phyloP scores from a whole-genome alignment of 2,113 vertebrate genomes.

The Laterallus jamaicensis region DNA sequence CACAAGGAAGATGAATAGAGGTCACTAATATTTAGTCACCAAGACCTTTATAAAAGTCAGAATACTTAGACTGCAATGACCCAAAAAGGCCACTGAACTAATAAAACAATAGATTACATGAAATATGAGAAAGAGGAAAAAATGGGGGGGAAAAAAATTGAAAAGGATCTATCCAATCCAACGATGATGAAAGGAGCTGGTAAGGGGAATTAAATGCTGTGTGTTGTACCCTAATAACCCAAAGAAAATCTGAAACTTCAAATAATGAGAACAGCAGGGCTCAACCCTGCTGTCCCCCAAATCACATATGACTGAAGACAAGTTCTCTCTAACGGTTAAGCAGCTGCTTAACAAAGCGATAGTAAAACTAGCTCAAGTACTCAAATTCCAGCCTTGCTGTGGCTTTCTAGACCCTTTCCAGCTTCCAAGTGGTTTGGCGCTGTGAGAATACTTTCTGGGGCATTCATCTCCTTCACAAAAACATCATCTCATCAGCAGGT shows the following conservation, averaged over 20 bases:
- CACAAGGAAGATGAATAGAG: constrained; percentile 44
- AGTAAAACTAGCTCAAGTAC: neutral
- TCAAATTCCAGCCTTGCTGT: neutral
- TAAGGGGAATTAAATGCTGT: constrained; percentile 39
- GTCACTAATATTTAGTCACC: constrained; percentile 41
- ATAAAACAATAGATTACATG: constrained; percentile 49
- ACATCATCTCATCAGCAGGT: constrained; percentile 57
- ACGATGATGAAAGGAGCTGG: neutral
- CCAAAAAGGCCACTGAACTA: constrained; percentile 49
- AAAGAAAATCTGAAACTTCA: constrained; percentile 32
- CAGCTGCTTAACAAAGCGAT: neutral
- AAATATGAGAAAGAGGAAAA: constrained; percentile 19
- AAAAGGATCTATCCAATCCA: constrained; percentile 4
- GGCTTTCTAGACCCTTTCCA: neutral
- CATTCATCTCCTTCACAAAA: constrained; percentile 12
- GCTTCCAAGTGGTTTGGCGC: constrained; percentile 7
- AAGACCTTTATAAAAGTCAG: constrained; percentile 61
- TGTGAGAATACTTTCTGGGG: constrained; percentile 30
- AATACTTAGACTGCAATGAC: constrained; percentile 39
- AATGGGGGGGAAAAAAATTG: neutral
- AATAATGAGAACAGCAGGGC: neutral
- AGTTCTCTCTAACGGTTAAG: neutral
- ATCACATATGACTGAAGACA: neutral
- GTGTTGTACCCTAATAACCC: neutral
- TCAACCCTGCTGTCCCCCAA: neutral